Conservation (phyloP, 2,888 invertebrate genomes). For the Troides helena region DNA sequence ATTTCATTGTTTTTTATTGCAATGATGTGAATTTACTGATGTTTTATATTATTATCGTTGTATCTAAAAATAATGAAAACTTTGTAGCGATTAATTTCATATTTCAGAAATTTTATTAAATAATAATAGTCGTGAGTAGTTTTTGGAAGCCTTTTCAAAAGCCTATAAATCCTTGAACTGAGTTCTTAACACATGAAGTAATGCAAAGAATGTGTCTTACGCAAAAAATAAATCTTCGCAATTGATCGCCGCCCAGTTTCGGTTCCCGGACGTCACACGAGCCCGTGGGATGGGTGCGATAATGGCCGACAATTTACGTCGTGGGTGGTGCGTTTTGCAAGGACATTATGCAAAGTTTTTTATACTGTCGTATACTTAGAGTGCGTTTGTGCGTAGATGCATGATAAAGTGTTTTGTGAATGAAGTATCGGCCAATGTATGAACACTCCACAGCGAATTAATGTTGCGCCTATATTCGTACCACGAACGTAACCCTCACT, state of each 20-base stretch:
- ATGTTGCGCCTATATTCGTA: conserved; percentile 3
- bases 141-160: conserved; percentile 20
- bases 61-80: too few relatives aligned
- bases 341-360: conserved; percentile 67
- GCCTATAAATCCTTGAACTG: conserved; percentile 29
- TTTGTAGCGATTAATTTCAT: not conserved
- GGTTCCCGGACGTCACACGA: conserved; percentile 70
- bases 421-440: conserved; percentile 54
- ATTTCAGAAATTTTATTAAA: not conserved
- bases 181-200: conserved; percentile 51
- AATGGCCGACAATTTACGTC: conserved; percentile 65
- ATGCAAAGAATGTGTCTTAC: conserved; percentile 55
- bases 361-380: conserved; percentile 43
- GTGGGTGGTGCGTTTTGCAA: conserved; percentile 73
- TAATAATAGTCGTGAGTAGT: not conserved
- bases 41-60: too few relatives aligned
- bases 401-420: conserved; percentile 65
- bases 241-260: conserved; percentile 57
- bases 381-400: conserved; percentile 56
- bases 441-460: conserved; percentile 48
- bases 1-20: too few relatives aligned
- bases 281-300: conserved; percentile 69
- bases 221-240: conserved; percentile 62
- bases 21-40: too few relatives aligned
- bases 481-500: not conserved